phyloP scores from a whole-genome alignment of 2,113 vertebrate species.

The Pseudorectes ferrugineus region DNA sequence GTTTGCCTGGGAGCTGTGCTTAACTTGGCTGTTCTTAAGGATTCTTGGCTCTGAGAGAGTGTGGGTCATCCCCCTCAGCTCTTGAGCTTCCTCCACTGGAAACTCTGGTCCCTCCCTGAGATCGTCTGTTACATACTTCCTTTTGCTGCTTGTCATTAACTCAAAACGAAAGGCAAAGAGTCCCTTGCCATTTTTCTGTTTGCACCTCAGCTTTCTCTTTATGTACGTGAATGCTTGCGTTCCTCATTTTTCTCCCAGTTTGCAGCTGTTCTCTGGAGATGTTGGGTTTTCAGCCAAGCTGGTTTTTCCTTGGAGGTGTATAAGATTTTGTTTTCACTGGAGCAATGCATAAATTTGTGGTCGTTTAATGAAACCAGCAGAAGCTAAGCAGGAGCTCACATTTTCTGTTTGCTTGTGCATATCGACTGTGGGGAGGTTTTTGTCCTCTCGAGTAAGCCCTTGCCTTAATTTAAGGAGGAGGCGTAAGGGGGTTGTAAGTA shows the following conservation, averaged over 20 bases:
- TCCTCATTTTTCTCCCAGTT: neutral
- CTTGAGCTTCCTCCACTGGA: neutral
- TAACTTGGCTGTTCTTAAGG: neutral
- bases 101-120: neutral
- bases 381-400: neutral
- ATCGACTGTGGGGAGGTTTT: neutral
- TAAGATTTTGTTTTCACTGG: neutral
- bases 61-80: neutral
- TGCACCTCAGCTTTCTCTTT: neutral
- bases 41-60: neutral
- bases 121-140: neutral
- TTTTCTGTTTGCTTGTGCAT: neutral
- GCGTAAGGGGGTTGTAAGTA: accelerated
- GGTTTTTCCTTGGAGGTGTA: neutral
- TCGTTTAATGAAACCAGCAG: neutral
- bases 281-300: neutral
- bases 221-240: neutral
- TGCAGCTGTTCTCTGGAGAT: neutral
- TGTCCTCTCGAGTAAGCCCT: neutral
- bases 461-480: neutral
- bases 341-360: neutral
- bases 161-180: neutral
- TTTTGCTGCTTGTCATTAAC: neutral
- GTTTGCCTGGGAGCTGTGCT: neutral
- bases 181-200: neutral